A percentile compares a stretch with the other conserved stretches of the same genome.
These are phyloP conservation scores for Eledona agricola DNA, from an alignment of 2,888 invertebrate species.

Conservation along the genomic window DNA sequence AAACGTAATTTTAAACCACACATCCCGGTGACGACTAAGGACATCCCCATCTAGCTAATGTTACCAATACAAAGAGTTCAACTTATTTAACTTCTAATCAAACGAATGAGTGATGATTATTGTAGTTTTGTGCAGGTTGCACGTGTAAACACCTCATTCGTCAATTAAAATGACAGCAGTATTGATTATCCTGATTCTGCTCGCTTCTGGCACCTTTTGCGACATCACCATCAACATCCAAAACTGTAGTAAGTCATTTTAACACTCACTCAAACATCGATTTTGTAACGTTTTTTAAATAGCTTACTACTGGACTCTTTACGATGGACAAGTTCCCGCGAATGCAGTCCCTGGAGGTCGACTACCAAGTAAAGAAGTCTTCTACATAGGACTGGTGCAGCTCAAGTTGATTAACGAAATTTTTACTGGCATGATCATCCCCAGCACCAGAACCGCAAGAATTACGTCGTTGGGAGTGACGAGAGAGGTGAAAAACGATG, in stretches of 20 bases:
- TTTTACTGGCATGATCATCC: slow-evolving; percentile 17
- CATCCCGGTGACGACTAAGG: no score
- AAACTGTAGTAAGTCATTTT: slow-evolving; percentile 26
- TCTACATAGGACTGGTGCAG: slow-evolving; percentile 19
- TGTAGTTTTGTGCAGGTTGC: slow-evolving; percentile 11
- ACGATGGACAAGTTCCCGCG: slow-evolving; percentile 10
- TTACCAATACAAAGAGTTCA: slow-evolving; percentile 14
- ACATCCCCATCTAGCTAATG: no score
- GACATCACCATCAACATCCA: slow-evolving; percentile 7
- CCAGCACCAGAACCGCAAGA: slow-evolving; percentile 1
- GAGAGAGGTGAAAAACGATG: slow-evolving; percentile 20
- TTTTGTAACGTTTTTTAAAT: slow-evolving; percentile 1
- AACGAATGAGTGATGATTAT: slow-evolving; percentile 4
- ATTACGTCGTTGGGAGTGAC: slow-evolving; percentile 18
- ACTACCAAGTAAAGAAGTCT: slow-evolving; percentile 1
- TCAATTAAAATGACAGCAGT: slow-evolving; percentile 25
- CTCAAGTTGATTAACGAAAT: slow-evolving; percentile 22
- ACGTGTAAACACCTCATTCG: slow-evolving; percentile 25
- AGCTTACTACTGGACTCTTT: slow-evolving; percentile 21
- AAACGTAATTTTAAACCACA: slow-evolving; percentile 1
- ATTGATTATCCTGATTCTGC: slow-evolving; percentile 12
- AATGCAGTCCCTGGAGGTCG: slow-evolving; percentile 13
- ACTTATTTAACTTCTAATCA: slow-evolving; percentile 13
- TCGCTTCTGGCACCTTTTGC: slow-evolving; percentile 8
- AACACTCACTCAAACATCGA: background rate